phyloP scores from a whole-genome alignment of 2,888 invertebrate species.

The Leucophenga montana region DNA sequence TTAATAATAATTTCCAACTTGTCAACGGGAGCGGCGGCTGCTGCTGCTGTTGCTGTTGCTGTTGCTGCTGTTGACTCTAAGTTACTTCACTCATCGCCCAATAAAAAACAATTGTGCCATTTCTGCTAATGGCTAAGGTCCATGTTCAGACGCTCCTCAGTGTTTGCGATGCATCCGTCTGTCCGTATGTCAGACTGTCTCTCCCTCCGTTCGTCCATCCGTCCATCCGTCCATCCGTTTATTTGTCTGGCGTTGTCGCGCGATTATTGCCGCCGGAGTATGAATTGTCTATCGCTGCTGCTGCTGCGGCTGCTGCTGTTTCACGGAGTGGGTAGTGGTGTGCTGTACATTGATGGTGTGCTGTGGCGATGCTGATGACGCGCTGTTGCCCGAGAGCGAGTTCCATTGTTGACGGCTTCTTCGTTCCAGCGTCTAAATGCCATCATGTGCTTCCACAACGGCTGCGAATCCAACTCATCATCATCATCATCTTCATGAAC shows the following conservation, averaged over 20 bases:
- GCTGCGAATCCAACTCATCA: conserved; percentile 10
- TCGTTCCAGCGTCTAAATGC: conserved; percentile 17
- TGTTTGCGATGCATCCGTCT: background rate
- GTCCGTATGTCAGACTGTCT: background rate
- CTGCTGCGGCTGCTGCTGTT: conserved; percentile 42
- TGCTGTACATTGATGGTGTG: conserved; percentile 16
- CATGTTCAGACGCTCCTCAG: conserved; percentile 49
- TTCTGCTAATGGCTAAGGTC: conserved; percentile 61
- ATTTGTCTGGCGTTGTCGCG: conserved; percentile 21
- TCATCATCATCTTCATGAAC: conserved; percentile 38
- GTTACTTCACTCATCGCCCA: conserved; percentile 39
- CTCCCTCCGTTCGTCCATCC: background rate
- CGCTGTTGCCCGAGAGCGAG: conserved; percentile 5
- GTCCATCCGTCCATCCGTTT: no score
- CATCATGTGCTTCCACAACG: conserved; percentile 21
- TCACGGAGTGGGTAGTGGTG: conserved; percentile 57
- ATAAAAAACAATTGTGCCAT: conserved; percentile 66
- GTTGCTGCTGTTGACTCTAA: conserved; percentile 28
- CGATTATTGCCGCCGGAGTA: background rate
- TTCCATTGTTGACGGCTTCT: background rate
- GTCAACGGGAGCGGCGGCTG: conserved; percentile 60
- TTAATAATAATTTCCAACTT: conserved; percentile 63
- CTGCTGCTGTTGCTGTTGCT: conserved; percentile 15
- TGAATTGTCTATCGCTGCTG: conserved; percentile 4
- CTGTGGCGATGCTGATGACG: background rate